Conservation (phyloP, 1,140 invertebrate genomes). For the Diuraphis noxia region DNA sequence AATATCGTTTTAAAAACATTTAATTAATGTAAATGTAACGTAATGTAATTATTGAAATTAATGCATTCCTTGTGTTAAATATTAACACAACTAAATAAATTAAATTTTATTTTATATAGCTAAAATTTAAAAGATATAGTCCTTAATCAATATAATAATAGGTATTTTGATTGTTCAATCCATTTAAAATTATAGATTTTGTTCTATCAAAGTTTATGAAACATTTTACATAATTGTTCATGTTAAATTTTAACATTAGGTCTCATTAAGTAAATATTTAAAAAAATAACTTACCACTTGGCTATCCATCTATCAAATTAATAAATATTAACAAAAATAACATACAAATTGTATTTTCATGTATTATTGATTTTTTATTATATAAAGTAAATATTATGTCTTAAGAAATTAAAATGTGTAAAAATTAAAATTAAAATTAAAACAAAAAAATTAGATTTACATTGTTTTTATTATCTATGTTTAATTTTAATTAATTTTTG, state of each 20-base stretch:
- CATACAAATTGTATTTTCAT: neutral
- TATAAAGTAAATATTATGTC: neutral
- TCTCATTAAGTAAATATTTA: neutral
- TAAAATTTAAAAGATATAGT: neutral
- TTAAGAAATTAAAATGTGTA: neutral
- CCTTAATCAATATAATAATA: neutral
- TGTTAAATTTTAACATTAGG: neutral
- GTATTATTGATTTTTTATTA: neutral
- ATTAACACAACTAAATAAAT: neutral
- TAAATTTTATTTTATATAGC: neutral
- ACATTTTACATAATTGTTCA: neutral
- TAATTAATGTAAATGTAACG: neutral
- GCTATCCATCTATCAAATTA: neutral
- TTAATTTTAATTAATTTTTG: conserved; percentile 20
- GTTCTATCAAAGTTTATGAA: neutral
- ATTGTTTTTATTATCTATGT: neutral
- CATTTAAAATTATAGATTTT: neutral
- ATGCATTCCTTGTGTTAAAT: neutral
- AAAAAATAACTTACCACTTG: neutral
- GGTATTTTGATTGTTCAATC: neutral
- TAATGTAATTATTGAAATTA: conserved; percentile 9
- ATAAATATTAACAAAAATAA: neutral
- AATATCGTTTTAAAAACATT: neutral
- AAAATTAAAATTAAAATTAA: no score
- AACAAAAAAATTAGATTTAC: neutral